These are phyloP conservation scores for Escarpia spicata DNA, from an alignment of 2,888 invertebrate species.

Conservation along the genomic window DNA sequence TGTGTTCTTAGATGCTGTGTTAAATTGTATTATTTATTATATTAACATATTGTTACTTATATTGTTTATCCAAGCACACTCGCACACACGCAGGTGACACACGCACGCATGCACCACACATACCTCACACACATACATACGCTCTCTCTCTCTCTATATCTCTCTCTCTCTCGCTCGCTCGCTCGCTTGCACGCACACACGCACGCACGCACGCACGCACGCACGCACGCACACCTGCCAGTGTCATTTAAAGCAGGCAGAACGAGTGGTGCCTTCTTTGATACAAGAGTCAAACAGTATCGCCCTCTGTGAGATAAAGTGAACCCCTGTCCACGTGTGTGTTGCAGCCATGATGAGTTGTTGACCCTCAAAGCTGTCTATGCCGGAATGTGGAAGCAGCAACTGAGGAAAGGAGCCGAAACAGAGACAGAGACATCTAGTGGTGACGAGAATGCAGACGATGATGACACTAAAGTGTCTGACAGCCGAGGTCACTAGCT, in stretches of 20 bases:
- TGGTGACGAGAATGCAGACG: neutral
- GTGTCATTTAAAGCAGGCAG: too few species aligned
- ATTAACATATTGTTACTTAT: too few species aligned
- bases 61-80: too few species aligned
- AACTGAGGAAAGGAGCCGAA: slow-evolving; percentile 68
- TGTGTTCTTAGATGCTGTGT: neutral
- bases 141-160: too few species aligned
- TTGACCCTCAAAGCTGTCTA: slow-evolving; percentile 79
- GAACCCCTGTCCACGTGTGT: neutral
- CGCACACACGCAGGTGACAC: too few species aligned
- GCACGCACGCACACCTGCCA: too few species aligned
- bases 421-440: neutral
- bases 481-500: slow-evolving; percentile 12
- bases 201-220: too few species aligned
- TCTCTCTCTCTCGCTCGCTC: too few species aligned
- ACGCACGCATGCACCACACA: too few species aligned
- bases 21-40: too few species aligned
- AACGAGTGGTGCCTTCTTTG: neutral
- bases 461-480: neutral
- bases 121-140: too few species aligned
- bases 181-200: too few species aligned
- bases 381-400: slow-evolving; percentile 91
- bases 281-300: neutral
- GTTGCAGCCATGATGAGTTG: slow-evolving; percentile 73
- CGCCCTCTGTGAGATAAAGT: neutral